Percentiles rank a stretch among this genome's conserved stretches.
Conservation (phyloP, 2,113 vertebrate species). For the Scatophagus argus region DNA sequence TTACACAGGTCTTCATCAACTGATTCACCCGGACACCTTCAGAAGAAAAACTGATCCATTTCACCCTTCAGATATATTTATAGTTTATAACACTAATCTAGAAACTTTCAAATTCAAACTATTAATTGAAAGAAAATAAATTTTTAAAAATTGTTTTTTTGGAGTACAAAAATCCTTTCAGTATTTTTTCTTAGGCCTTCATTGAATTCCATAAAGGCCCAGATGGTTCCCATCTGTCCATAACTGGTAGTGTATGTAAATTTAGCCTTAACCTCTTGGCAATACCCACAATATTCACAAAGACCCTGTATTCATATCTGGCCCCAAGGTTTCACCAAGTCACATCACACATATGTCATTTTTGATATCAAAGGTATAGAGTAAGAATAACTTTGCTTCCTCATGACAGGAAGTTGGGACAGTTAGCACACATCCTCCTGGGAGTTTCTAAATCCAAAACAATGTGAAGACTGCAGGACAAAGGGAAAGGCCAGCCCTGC, state of each 20-base stretch:
- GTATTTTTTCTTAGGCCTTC: too few relatives aligned
- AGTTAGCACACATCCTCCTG: conserved; percentile 77
- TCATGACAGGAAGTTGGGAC: conserved; percentile 74
- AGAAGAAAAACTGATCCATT: too few relatives aligned
- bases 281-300: conserved; percentile 1
- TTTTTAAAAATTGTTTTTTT: too few relatives aligned
- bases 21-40: too few relatives aligned
- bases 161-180: too few relatives aligned
- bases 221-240: too few relatives aligned
- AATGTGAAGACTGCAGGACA: conserved; percentile 74
- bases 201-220: too few relatives aligned
- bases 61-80: too few relatives aligned
- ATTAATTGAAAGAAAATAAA: too few relatives aligned
- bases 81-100: too few relatives aligned
- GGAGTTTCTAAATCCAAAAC: conserved; percentile 73
- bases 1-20: too few relatives aligned
- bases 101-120: too few relatives aligned
- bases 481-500: conserved; percentile 65
- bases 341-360: conserved; percentile 37
- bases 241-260: background rate
- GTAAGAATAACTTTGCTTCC: conserved; percentile 77
- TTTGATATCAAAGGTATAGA: conserved; percentile 73
- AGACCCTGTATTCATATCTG: conserved; percentile 33
- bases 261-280: conserved; percentile 1
- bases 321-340: conserved; percentile 33